Evolutionary conservation across 2,888 invertebrate genomes (phyloP), one percentile per base, ranked within the genome.

Genomic region (Diarsia mendica): DNA sequence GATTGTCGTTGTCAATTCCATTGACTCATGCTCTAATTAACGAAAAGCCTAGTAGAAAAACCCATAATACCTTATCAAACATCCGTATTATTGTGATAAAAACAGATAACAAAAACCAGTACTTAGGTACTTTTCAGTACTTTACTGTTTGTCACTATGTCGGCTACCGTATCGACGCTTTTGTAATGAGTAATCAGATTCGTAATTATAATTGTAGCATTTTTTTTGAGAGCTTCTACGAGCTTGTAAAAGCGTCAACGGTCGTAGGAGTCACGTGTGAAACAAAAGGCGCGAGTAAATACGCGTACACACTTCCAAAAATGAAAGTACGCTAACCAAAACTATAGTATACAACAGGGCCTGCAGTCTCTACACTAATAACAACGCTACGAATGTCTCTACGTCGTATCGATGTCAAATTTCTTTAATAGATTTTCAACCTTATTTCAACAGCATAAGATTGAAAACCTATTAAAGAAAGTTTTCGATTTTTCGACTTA

Each of bases 41-140:
- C 33, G 46, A 67, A 23, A 61, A 20, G n/a, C 13, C 9, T 77
- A 23, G 5, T 63, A 44, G 18, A 63, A 63, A 76, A 76, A 70
- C 53, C 28, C 48, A 44, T 44, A 48, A 58, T 44, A 28, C 23
- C 28, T 55, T 76, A 70, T 70, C 18, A 53, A 33, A 51, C 0
- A 51, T 75, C 33, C 49, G 8, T 48, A 39, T 75, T 58, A 49
- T 3, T 49, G 11, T n/a, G 77, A 63, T 76, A 58, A 39, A 5
- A 3, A 39, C 39, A 5, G 39, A 39, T 65, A 61, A 39, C 15
- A 49, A 61, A 61, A 28, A 20, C n/a, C 48, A 39, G 46, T 61
- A 58, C 28, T 28, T 28, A 28, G 28, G 28, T 28, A 28, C 46
- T 68, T 39, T 8, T 39, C 8, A 39, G 39, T 39, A 15, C 61